Evolutionary conservation across 1,140 invertebrate genomes (phyloP).

Genomic region (Conopomorpha cramerella): DNA sequence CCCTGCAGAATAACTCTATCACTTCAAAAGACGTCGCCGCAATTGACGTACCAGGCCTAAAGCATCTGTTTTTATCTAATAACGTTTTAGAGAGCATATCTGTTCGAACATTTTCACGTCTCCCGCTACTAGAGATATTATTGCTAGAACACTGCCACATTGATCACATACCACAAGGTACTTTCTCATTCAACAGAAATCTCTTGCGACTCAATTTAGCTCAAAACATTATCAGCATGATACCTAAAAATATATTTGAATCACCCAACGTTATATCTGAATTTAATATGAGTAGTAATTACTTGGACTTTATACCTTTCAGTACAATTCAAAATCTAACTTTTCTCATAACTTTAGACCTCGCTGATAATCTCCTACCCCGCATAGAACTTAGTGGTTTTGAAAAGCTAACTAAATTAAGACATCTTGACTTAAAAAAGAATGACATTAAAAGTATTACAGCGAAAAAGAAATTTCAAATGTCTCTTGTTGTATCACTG

Average conservation of each 20-base stretch:
- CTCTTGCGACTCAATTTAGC: constrained; percentile 40
- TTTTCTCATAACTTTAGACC: constrained; percentile 35
- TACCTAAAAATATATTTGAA: constrained; percentile 31
- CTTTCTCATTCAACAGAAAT: constrained; percentile 40
- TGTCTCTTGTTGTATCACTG: constrained; percentile 27
- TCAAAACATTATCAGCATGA: constrained; percentile 43
- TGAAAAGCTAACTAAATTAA: constrained; percentile 34
- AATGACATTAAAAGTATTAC: constrained; percentile 45
- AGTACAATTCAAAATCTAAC: constrained; percentile 40
- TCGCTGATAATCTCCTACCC: constrained; percentile 42
- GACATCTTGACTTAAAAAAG: constrained; percentile 40
- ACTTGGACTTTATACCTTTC: constrained; percentile 42
- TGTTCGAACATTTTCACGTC: constrained; percentile 33
- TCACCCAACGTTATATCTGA: constrained; percentile 31
- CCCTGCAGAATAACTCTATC: constrained; percentile 72
- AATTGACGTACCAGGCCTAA: constrained; percentile 73
- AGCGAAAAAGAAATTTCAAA: constrained; percentile 29
- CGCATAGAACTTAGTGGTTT: constrained; percentile 43
- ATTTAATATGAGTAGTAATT: constrained; percentile 50
- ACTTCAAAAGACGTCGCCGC: constrained; percentile 67
- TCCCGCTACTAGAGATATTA: constrained; percentile 44
- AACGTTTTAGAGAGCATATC: constrained; percentile 45
- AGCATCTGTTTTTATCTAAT: constrained; percentile 35
- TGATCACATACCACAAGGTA: constrained; percentile 39
- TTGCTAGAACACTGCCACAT: constrained; percentile 49